Conservation (phyloP, 2,113 vertebrate genomes). For the Paradisaea rubra region DNA sequence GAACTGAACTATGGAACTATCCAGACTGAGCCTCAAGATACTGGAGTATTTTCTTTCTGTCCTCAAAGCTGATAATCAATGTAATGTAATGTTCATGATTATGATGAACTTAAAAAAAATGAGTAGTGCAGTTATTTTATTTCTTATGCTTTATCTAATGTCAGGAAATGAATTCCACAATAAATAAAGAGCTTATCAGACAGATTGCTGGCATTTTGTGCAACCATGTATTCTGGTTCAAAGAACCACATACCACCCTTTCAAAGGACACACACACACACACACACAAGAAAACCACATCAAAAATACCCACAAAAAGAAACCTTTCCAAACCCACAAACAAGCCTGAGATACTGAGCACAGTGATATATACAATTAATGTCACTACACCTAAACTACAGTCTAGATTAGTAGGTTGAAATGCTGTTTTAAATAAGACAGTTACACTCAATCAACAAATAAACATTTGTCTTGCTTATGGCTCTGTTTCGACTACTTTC, state of each 20-base stretch:
- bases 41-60: not conserved
- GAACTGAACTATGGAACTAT: not conserved
- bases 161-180: not conserved
- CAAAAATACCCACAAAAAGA: not conserved
- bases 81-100: not conserved
- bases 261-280: not conserved
- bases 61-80: not conserved
- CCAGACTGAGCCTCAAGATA: not conserved
- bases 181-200: not conserved
- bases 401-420: not conserved
- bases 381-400: not conserved
- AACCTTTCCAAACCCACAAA: not conserved
- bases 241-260: accelerated
- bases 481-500: not conserved
- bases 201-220: not conserved
- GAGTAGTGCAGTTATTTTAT: not conserved
- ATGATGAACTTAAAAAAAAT: not conserved
- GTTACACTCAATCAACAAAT: not conserved
- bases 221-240: not conserved
- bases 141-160: not conserved
- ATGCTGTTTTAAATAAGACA: not conserved
- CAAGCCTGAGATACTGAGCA: not conserved
- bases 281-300: not conserved
- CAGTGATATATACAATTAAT: not conserved
- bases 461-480: not conserved